phyloP scores from a whole-genome alignment of 2,113 vertebrate genomes.

The Poeciliopsis retropinna region DNA sequence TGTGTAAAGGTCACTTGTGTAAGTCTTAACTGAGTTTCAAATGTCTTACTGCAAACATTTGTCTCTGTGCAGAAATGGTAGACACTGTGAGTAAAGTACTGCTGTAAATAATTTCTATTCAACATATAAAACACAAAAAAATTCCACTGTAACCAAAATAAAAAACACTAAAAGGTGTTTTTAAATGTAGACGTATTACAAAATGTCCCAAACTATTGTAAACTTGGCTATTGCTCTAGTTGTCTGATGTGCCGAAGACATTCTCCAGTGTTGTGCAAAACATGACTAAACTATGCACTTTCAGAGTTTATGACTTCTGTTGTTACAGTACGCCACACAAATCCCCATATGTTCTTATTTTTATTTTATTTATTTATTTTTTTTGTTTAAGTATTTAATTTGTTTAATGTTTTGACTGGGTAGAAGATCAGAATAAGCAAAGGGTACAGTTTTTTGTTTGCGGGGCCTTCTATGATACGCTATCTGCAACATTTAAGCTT shows the following conservation, averaged over 20 bases:
- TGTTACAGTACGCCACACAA: constrained; percentile 11
- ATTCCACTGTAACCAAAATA: neutral
- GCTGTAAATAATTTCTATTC: neutral
- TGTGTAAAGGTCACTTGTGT: constrained; percentile 32
- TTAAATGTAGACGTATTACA: neutral
- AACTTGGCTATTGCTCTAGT: neutral
- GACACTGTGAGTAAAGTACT: neutral
- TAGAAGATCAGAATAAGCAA: constrained; percentile 6
- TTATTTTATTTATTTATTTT: constrained; percentile 21
- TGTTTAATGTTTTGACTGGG: constrained; percentile 29
- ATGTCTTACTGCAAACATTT: constrained; percentile 71
- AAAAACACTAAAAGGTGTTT: neutral
- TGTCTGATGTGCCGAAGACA: neutral
- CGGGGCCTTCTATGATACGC: constrained; percentile 32
- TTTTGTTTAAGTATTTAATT: constrained; percentile 30
- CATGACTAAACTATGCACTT: constrained; percentile 69
- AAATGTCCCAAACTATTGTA: neutral
- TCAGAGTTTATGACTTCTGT: constrained; percentile 50
- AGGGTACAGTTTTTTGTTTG: constrained; percentile 21
- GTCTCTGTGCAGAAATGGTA: constrained; percentile 12
- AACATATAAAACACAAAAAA: neutral
- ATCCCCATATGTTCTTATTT: neutral
- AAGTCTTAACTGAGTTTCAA: constrained; percentile 74
- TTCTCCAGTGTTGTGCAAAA: constrained; percentile 35
- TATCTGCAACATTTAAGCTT: constrained; percentile 22